Conservation (phyloP, 2,113 vertebrate species). For the Megaleporinus macrocephalus region DNA sequence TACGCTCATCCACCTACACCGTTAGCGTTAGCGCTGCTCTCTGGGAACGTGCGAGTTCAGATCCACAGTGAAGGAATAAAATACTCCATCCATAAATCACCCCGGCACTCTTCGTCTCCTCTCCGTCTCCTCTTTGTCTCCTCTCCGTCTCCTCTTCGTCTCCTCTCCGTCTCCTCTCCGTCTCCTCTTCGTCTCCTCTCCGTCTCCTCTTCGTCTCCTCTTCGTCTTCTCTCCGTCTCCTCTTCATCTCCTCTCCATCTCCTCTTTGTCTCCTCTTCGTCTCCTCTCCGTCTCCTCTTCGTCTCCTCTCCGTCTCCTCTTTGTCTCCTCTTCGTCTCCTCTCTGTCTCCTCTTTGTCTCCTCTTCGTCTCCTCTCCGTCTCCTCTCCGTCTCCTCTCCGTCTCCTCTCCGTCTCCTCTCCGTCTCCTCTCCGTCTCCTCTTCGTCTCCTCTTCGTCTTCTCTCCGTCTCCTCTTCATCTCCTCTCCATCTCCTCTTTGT, state of each 20-base stretch:
- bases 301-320: conserved; percentile 45
- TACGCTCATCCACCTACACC: too few relatives aligned
- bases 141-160: conserved; percentile 44
- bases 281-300: conserved; percentile 44
- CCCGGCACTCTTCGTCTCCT: conserved; percentile 24
- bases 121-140: too few relatives aligned
- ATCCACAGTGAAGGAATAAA: not conserved
- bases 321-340: conserved; percentile 42
- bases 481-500: too few relatives aligned
- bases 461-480: conserved; percentile 43
- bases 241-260: conserved; percentile 33
- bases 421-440: conserved; percentile 41
- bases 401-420: conserved; percentile 42
- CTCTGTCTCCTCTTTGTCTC: conserved; percentile 39
- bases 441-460: conserved; percentile 26
- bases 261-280: conserved; percentile 38
- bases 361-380: conserved; percentile 43
- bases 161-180: conserved; percentile 38
- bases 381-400: conserved; percentile 38
- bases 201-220: conserved; percentile 41
- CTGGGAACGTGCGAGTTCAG: conserved; percentile 35
- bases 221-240: conserved; percentile 41
- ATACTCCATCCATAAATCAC: not conserved
- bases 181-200: conserved; percentile 41
- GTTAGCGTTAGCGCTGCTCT: not conserved